Conservation (phyloP, 2,797 vertebrate species). For the Furcifer pardalis region DNA sequence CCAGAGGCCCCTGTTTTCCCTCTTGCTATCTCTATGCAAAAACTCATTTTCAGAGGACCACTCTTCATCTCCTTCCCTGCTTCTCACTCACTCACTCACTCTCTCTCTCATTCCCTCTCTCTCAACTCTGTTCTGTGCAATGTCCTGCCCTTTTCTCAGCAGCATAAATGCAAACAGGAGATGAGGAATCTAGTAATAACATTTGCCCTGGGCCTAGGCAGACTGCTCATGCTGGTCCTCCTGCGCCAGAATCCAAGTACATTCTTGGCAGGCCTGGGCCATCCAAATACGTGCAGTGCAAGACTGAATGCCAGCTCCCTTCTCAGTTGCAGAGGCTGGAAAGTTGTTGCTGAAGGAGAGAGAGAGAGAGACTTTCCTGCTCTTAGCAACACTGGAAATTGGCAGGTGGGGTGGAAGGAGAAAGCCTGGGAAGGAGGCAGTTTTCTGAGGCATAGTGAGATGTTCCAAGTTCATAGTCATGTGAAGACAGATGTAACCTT, state of each 20-base stretch:
- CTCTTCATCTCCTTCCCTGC: background rate
- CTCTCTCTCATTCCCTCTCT: background rate
- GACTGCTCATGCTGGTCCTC: background rate
- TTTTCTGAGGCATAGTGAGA: background rate
- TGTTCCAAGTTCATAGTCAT: background rate
- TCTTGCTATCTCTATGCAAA: background rate
- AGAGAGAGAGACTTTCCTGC: background rate
- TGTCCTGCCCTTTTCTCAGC: background rate
- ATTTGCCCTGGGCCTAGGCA: background rate
- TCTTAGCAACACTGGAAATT: background rate
- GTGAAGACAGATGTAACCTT: background rate
- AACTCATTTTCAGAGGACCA: constrained; percentile 1
- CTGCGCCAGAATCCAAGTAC: background rate
- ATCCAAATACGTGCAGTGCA: background rate
- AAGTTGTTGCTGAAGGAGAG: background rate
- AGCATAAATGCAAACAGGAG: background rate
- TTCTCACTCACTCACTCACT: background rate
- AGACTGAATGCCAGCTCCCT: background rate
- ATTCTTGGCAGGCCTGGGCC: background rate
- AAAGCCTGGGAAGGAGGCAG: background rate
- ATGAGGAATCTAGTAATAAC: background rate
- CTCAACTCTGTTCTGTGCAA: background rate
- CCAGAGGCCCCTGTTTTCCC: background rate
- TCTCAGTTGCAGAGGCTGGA: background rate
- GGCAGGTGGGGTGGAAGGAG: background rate